Percentiles rank a stretch among this genome's conserved stretches.
Evolutionary conservation across 2,113 vertebrate species (phyloP).

Genomic region (Zosterops borbonicus): DNA sequence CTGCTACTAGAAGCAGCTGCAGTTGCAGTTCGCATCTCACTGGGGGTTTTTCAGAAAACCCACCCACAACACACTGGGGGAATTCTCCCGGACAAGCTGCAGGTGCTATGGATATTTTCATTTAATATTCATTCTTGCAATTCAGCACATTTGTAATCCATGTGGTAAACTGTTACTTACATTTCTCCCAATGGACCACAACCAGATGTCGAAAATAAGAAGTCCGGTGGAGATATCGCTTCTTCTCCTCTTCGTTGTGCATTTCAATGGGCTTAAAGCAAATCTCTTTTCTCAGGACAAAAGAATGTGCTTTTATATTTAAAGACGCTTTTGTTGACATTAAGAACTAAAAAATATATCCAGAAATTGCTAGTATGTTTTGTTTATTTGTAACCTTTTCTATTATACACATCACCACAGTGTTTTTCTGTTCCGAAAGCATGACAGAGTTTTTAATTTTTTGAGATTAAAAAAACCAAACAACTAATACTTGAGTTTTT

Average conservation of each 20-base stretch:
- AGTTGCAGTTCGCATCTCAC: slow-evolving; percentile 71
- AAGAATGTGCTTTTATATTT: slow-evolving; percentile 62
- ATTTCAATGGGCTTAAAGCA: slow-evolving; percentile 73
- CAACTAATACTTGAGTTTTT: not conserved
- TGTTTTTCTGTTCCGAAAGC: slow-evolving; percentile 35
- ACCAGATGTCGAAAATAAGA: slow-evolving; percentile 71
- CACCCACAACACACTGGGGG: slow-evolving; percentile 78
- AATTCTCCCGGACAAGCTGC: slow-evolving; percentile 80
- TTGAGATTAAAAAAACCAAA: not conserved
- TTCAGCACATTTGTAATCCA: slow-evolving; percentile 87
- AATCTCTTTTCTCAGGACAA: slow-evolving; percentile 63
- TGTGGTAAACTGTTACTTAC: slow-evolving; percentile 82
- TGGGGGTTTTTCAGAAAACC: slow-evolving; percentile 72
- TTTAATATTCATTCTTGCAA: slow-evolving; percentile 86
- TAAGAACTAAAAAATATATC: slow-evolving; percentile 66
- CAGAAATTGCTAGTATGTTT: slow-evolving; percentile 42
- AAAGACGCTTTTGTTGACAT: slow-evolving; percentile 70
- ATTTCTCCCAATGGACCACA: slow-evolving; percentile 74
- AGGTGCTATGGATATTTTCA: slow-evolving; percentile 85
- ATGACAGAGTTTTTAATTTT: not conserved
- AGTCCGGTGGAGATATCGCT: slow-evolving; percentile 49
- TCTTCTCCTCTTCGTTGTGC: slow-evolving; percentile 65
- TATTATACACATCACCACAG: not conserved
- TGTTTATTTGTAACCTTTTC: not conserved
- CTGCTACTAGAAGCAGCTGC: slow-evolving; percentile 79